phyloP scores from a whole-genome alignment of 2,113 vertebrate genomes.

The Nothobranchius kuhntae region DNA sequence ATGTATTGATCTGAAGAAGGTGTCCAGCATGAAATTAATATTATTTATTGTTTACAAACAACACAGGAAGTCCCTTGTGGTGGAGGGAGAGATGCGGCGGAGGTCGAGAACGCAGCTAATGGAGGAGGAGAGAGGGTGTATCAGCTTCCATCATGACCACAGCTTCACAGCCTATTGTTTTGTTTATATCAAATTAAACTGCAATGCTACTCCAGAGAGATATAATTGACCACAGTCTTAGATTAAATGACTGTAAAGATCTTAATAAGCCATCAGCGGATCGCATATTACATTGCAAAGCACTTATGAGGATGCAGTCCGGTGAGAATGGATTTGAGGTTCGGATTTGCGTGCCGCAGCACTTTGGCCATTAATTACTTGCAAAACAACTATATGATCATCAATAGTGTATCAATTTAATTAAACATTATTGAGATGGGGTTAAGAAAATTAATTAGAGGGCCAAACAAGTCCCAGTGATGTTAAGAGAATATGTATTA shows the following conservation, averaged over 20 bases:
- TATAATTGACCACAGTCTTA: conserved; percentile 78
- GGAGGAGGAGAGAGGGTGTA: conserved; percentile 56
- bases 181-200: conserved; percentile 82
- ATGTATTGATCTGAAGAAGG: conserved; percentile 61
- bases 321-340: conserved; percentile 60
- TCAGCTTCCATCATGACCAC: conserved; percentile 77
- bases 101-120: conserved; percentile 39
- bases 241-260: conserved; percentile 79
- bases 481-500: conserved; percentile 23
- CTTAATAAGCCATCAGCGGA: conserved; percentile 80
- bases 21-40: conserved; percentile 78
- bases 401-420: conserved; percentile 75
- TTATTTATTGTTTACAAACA: conserved; percentile 78
- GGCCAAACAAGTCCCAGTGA: conserved; percentile 26
- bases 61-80: conserved; percentile 54
- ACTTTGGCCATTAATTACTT: conserved; percentile 64
- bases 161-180: conserved; percentile 75
- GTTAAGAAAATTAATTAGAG: conserved; percentile 59
- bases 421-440: conserved; percentile 69
- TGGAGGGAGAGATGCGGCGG: conserved; percentile 24
- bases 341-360: conserved; percentile 69
- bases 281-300: conserved; percentile 74
- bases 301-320: conserved; percentile 72
- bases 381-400: conserved; percentile 53
- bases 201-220: conserved; percentile 73